Evolutionary conservation across 2,797 vertebrate genomes (phyloP).

Genomic region (Rhadinocentrus ornatus): DNA sequence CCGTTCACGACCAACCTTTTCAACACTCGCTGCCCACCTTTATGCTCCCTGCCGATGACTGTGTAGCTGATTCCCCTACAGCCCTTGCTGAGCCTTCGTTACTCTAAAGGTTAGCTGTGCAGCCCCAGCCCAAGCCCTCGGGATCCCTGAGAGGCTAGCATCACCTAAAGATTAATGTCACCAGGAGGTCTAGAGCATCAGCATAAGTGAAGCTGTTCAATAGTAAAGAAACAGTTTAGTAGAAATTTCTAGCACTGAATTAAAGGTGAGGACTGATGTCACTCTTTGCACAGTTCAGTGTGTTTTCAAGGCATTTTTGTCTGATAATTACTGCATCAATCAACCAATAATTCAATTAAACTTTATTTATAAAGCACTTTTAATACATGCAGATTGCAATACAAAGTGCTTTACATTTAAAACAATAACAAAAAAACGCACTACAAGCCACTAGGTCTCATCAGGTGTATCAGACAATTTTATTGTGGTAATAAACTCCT

Average conservation of each 20-base stretch:
- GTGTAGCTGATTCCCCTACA: slow-evolving; percentile 50
- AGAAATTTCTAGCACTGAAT: slow-evolving; percentile 1
- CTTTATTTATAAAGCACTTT: too few relatives aligned
- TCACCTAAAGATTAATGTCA: slow-evolving; percentile 19
- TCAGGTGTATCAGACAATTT: background rate
- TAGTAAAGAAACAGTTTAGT: background rate
- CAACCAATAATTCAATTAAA: too few relatives aligned
- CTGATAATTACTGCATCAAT: background rate
- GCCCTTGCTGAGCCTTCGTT: slow-evolving; percentile 54
- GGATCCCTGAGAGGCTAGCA: slow-evolving; percentile 22
- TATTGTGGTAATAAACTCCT: background rate
- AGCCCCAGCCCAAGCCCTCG: slow-evolving; percentile 19
- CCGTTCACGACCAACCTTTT: slow-evolving; percentile 31
- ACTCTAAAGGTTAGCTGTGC: slow-evolving; percentile 60
- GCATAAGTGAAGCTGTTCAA: slow-evolving; percentile 22
- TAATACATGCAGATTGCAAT: too few relatives aligned
- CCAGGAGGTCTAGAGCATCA: background rate
- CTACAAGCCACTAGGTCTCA: too few relatives aligned
- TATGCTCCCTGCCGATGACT: slow-evolving; percentile 39
- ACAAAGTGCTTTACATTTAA: too few relatives aligned
- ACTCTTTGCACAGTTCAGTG: background rate
- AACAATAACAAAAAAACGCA: too few relatives aligned
- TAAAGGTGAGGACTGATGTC: background rate
- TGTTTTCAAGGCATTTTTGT: background rate
- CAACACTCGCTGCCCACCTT: slow-evolving; percentile 37